Evolutionary conservation across 2,113 vertebrate species (phyloP).

Genomic region (Ceuthmochares aereus): DNA sequence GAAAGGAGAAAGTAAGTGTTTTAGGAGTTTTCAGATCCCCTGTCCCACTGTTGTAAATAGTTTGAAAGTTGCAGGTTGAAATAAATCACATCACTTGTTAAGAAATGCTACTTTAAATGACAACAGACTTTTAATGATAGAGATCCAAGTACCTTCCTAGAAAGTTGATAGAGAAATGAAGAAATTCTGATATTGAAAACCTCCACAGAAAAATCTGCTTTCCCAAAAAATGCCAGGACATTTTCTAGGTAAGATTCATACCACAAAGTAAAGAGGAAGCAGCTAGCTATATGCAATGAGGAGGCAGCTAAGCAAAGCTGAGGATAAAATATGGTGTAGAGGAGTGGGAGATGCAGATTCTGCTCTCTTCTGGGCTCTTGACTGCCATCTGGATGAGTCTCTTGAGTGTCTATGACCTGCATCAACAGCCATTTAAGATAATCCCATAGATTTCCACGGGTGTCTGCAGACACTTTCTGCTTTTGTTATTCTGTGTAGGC

Average conservation of each 20-base stretch:
- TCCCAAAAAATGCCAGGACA: neutral
- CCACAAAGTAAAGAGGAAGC: neutral
- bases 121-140: neutral
- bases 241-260: neutral
- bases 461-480: neutral
- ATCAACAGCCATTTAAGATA: neutral
- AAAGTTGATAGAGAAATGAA: neutral
- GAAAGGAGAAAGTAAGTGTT: neutral
- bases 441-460: neutral
- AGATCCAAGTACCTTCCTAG: neutral
- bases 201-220: neutral
- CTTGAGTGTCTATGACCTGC: neutral
- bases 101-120: neutral
- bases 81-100: neutral
- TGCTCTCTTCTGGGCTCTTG: neutral
- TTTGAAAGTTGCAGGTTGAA: neutral
- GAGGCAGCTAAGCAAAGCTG: neutral
- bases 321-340: neutral
- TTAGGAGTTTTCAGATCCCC: neutral
- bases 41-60: neutral
- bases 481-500: neutral
- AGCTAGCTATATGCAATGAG: neutral
- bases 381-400: neutral
- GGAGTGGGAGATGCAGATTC: neutral
- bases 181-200: neutral